Evolutionary conservation across 2,888 invertebrate species (phyloP).

Genomic region (Pharmacophagus antenor): DNA sequence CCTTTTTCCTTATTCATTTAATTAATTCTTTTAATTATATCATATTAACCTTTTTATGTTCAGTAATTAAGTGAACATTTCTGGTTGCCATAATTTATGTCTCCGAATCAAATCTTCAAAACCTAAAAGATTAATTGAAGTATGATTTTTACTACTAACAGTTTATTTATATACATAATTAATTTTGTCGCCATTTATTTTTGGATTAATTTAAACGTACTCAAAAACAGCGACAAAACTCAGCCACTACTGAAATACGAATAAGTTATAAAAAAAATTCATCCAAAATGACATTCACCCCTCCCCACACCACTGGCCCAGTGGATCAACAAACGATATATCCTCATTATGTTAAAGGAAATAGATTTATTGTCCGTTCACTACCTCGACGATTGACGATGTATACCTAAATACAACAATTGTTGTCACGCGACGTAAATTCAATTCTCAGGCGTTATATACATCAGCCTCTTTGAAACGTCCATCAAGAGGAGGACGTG

Average conservation of each 20-base stretch:
- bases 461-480: not conserved
- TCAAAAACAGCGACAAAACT: not conserved
- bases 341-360: constrained; percentile 26
- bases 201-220: not conserved
- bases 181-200: not conserved
- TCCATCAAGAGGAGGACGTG: not conserved
- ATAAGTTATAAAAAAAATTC: constrained; percentile 15
- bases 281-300: constrained; percentile 11
- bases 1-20: no score
- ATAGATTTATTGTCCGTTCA: constrained; percentile 28
- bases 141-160: no score
- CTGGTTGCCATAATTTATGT: no score
- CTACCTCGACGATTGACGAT: constrained; percentile 17
- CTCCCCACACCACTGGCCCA: constrained; percentile 17
- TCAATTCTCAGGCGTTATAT: not conserved
- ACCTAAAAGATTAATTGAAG: no score
- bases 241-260: not conserved
- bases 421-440: constrained; percentile 10
- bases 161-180: no score
- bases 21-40: no score
- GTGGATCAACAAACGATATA: constrained; percentile 21
- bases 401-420: constrained; percentile 10
- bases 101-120: no score
- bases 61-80: no score
- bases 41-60: no score